Base-by-base conservation (phyloP, 2,113 vertebrate species). In the Taurulus bubalis region DNA sequence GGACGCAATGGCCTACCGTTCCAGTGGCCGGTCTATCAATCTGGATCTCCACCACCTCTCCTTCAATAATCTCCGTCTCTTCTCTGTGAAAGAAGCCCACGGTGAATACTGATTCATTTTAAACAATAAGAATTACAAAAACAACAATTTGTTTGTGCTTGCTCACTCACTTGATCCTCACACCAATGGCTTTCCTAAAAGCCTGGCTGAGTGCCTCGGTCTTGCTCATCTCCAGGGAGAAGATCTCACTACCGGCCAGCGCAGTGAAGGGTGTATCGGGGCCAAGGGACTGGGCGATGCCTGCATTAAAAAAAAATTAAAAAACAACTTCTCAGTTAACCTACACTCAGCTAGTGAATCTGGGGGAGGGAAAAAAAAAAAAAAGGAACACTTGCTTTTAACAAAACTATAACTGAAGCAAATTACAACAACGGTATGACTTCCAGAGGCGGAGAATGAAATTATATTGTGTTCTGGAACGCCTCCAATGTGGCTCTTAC, bases 171-270 rank as follows among this genome's bases (percentile, higher is more conserved):
- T 97, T 98, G 89, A 98, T 98, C 32, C 97, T 95, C 26, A 98
- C 97, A 0, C 97, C 97, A 0, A 98, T 98, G 80, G 97, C 97
- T 72, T 97, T 94, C 14, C 97, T 96, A 90, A 98, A 98, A 58
- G 97, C 94, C 88, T 98, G 97, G 0, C 96, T 98, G 32, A 98
- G 93, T 0, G 97, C 96, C 76, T 98, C 97, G 0, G 97, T 98
- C 89, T 97, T 98, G 94, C 97, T 97, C 97, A 98, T 98, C 87
- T 98, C 97, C 86, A 98, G 85, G 47, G 97, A 98, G 92, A 97
- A 98, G 87, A 98, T 97, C 90, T 98, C 97, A 66, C 97, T 98
- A 28, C 97, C 97, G 0, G 97, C 96, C 10, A 98, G 87, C n/a
- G 97, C 96, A 2, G 97, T 97, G 91, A 98, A 98, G 0, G 97